phyloP scores from a whole-genome alignment of 1,140 invertebrate species.

The Nephila pilipes region DNA sequence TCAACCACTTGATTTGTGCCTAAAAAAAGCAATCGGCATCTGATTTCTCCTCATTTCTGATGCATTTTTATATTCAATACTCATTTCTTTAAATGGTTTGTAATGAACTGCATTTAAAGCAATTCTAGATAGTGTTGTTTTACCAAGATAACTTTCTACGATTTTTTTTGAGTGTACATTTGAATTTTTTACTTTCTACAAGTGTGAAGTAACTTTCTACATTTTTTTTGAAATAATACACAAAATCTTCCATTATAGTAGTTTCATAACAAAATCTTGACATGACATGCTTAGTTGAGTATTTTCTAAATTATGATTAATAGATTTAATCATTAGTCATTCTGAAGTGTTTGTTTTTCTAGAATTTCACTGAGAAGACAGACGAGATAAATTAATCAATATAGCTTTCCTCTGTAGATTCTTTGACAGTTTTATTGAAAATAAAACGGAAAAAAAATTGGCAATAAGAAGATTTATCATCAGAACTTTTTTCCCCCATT shows the following conservation, averaged over 20 bases:
- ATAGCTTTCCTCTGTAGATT: constrained; percentile 67
- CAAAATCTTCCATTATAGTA: constrained; percentile 50
- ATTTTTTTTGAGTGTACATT: too few relatives aligned
- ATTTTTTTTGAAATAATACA: too few relatives aligned
- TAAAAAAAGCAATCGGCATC: too few relatives aligned
- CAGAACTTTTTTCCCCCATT: constrained; percentile 66
- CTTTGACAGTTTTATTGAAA: constrained; percentile 64
- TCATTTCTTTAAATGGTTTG: too few relatives aligned
- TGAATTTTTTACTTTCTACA: too few relatives aligned
- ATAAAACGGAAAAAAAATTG: constrained; percentile 35
- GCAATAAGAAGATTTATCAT: constrained; percentile 40
- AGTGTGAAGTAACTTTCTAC: too few relatives aligned
- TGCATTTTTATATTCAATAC: too few relatives aligned
- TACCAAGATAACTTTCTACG: too few relatives aligned
- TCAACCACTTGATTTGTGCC: too few relatives aligned
- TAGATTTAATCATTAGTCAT: constrained; percentile 46
- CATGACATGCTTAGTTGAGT: neutral
- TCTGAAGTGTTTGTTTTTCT: constrained; percentile 47
- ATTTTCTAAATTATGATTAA: constrained; percentile 31
- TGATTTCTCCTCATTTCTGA: too few relatives aligned
- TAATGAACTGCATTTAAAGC: too few relatives aligned
- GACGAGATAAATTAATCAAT: constrained; percentile 55
- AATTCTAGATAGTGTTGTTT: too few relatives aligned
- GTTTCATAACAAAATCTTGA: constrained; percentile 61
- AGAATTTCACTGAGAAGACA: constrained; percentile 56